A percentile compares a stretch with the other conserved stretches of the same genome.
phyloP scores from a whole-genome alignment of 2,888 invertebrate species.

The Drosophila falleni region DNA sequence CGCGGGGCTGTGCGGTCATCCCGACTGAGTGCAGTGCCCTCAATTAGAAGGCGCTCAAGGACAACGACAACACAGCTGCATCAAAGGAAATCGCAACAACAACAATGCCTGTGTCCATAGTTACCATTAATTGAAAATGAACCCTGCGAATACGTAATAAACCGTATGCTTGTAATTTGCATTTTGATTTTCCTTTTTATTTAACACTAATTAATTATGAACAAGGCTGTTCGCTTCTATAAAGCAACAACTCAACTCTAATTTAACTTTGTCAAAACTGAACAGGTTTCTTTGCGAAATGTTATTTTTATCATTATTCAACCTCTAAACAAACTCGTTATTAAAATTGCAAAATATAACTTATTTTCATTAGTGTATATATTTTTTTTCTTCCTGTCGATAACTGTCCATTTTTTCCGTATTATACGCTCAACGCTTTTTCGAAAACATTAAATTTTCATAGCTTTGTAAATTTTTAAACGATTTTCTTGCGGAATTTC shows the following conservation, averaged over 20 bases:
- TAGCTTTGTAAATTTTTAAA: no score
- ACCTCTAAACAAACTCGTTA: no score
- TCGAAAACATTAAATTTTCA: no score
- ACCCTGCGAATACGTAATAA: conserved; percentile 51
- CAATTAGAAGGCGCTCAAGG: conserved; percentile 80
- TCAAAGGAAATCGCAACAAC: conserved; percentile 25
- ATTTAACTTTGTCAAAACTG: no score
- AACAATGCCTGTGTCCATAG: conserved; percentile 35
- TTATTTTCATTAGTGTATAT: no score
- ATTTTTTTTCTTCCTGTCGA: no score
- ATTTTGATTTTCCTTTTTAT: not conserved
- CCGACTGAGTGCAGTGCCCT: conserved; percentile 82
- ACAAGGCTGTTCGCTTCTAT: not conserved
- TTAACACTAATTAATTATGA: not conserved
- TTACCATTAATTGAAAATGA: conserved; percentile 65
- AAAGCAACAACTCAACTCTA: not conserved
- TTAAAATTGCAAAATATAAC: no score
- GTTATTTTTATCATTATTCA: no score
- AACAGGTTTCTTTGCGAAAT: no score
- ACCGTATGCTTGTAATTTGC: not conserved
- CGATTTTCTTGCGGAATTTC: no score
- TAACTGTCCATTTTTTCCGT: no score
- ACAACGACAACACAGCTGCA: conserved; percentile 58
- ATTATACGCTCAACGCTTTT: no score
- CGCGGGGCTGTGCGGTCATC: conserved; percentile 57